Evolutionary conservation across 2,888 invertebrate genomes (phyloP), one percentile per base, ranked within the genome.

Genomic region (Tachystola acroxantha): DNA sequence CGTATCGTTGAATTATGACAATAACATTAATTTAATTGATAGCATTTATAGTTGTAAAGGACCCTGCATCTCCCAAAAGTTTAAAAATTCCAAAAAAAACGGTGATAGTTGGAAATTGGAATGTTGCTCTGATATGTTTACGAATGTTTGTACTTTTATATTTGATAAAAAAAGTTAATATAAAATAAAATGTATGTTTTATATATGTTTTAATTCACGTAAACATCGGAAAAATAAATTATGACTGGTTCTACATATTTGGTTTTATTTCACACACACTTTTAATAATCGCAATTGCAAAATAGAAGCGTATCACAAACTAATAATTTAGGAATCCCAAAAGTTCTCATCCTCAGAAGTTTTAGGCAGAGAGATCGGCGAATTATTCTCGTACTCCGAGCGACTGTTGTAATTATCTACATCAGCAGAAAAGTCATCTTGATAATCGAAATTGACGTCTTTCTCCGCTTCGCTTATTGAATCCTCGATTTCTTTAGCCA

Each of bases 111-210:
- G n/a, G n/a, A n/a, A n/a, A n/a, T n/a, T n/a, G 55, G 50, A 54
- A 48, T 48, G 57, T 64, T 57, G 48, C 45, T 53, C 58, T 56
- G 60, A 61, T 54, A 57, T 53, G 50, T 46, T 49, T 60, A 65
- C 45, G 62, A 63, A 73, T 62, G 67, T 85, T 85, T 85, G 81
- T 85, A 85, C 80, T 85, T 85, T 85, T 82, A 82, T 85, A 85
- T 71, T 50, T 56, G 59, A 64, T 64, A 40, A 42, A 44, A 50
- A 32, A 46, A 41, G 56, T 62, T 65, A 67, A 57, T 64, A 56
- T 62, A 61, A 64, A 55, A 64, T 35, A 42, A 39, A 53, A 57
- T 55, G 57, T 70, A 69, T 71, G 64, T 77, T 75, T 73, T 80
- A 68, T 76, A 73, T 57, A 64, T 57, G 58, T 72, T 77, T 71